These are phyloP conservation scores for Lichenostomus cassidix DNA, from an alignment of 2,113 vertebrate species.

Conservation along the genomic window DNA sequence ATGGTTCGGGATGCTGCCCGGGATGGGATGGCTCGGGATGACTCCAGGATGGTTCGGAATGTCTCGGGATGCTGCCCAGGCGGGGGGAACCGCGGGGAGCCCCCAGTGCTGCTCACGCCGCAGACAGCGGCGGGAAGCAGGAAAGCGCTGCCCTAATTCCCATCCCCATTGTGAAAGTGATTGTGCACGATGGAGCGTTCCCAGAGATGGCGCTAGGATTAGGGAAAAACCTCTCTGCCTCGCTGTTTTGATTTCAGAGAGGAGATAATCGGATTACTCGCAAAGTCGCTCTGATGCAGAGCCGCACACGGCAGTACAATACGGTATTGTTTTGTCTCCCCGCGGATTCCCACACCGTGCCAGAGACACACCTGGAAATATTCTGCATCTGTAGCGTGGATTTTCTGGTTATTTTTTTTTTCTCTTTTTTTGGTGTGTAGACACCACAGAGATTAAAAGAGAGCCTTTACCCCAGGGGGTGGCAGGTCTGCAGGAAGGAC, in stretches of 20 bases:
- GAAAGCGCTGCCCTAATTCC: neutral
- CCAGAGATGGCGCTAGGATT: constrained; percentile 1
- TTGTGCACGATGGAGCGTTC: neutral
- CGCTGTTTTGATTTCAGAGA: neutral
- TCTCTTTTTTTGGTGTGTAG: accelerated
- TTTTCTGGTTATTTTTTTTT: accelerated
- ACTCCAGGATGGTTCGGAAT: neutral
- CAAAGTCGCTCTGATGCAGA: neutral
- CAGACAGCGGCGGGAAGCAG: neutral
- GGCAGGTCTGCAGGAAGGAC: neutral
- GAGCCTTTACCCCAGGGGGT: neutral
- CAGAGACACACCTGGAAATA: neutral
- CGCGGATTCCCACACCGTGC: neutral
- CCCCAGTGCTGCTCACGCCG: accelerated
- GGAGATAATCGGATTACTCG: neutral
- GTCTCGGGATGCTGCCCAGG: neutral
- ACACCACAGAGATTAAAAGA: neutral
- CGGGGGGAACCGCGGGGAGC: neutral
- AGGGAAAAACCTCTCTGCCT: neutral
- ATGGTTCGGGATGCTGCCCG: too few relatives aligned
- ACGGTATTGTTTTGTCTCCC: neutral
- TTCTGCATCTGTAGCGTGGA: accelerated
- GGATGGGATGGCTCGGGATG: neutral
- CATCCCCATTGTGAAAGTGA: neutral
- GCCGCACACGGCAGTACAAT: neutral